A percentile compares a stretch with the other conserved stretches of the same genome.
Evolutionary conservation across 2,888 invertebrate species (phyloP).

Genomic region (Chrysotoxum bicinctum): DNA sequence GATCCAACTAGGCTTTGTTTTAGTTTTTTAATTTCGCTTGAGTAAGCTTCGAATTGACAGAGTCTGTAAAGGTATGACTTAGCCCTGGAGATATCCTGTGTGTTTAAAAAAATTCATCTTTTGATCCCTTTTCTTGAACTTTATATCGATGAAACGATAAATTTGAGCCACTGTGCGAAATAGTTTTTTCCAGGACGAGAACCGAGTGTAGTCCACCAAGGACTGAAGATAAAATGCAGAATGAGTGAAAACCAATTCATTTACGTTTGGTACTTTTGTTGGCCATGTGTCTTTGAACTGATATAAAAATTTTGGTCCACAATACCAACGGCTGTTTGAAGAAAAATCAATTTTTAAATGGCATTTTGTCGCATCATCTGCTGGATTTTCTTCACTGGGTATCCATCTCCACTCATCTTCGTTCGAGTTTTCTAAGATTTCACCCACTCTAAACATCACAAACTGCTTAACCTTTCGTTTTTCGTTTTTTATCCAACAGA

Average conservation of each 20-base stretch:
- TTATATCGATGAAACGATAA: neutral
- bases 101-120: neutral
- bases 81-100: neutral
- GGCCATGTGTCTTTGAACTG: slow-evolving; percentile 15
- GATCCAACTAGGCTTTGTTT: neutral
- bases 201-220: slow-evolving; percentile 2
- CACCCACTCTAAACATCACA: neutral
- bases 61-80: neutral
- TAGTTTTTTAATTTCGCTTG: neutral
- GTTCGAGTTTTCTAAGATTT: slow-evolving; percentile 16
- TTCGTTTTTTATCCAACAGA: slow-evolving; percentile 23
- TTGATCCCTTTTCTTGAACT: neutral
- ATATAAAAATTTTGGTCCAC: neutral
- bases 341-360: neutral
- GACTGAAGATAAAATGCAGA: neutral
- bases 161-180: neutral
- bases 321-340: slow-evolving; percentile 8
- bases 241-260: neutral
- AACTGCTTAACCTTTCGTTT: neutral
- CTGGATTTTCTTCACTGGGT: slow-evolving; percentile 19
- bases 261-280: neutral
- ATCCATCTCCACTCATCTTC: slow-evolving; percentile 16
- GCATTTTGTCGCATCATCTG: slow-evolving; percentile 31
- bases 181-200: slow-evolving; percentile 15
- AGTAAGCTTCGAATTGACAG: slow-evolving; percentile 4